Conservation (phyloP, 2,888 invertebrate genomes). For the Macrophya annulata region DNA sequence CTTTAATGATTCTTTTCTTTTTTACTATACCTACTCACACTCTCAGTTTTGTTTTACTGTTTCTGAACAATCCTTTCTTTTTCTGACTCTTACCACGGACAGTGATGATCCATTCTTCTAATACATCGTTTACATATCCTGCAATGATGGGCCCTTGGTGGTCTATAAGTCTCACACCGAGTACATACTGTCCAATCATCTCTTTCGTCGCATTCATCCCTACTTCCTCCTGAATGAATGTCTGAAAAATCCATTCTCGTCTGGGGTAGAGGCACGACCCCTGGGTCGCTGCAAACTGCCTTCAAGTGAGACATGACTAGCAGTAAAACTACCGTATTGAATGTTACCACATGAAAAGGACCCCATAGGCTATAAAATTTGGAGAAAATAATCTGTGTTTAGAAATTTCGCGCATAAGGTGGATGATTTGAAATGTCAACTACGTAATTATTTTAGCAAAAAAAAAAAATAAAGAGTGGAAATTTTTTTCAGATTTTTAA, state of each 20-base stretch:
- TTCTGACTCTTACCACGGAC: slow-evolving; percentile 84
- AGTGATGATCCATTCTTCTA: slow-evolving; percentile 92
- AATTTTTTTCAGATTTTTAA: neutral
- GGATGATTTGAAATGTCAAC: neutral
- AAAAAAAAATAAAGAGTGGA: neutral
- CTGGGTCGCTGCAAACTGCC: slow-evolving; percentile 95
- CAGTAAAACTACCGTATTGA: slow-evolving; percentile 90
- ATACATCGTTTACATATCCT: slow-evolving; percentile 93
- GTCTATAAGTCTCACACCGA: slow-evolving; percentile 90
- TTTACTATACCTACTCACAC: too few relatives aligned
- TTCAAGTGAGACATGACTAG: slow-evolving; percentile 89
- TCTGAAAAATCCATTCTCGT: slow-evolving; percentile 90
- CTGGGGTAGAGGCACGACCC: slow-evolving; percentile 90
- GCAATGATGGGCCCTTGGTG: slow-evolving; percentile 94
- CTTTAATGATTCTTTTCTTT: neutral
- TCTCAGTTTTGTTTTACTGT: neutral
- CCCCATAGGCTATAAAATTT: slow-evolving; percentile 88
- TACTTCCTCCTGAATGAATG: slow-evolving; percentile 84
- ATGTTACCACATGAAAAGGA: slow-evolving; percentile 88
- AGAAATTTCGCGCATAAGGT: slow-evolving; percentile 33
- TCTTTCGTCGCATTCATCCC: slow-evolving; percentile 80
- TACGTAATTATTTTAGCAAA: neutral
- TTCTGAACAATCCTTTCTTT: neutral
- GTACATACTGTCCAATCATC: slow-evolving; percentile 91
- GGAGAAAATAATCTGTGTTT: neutral